Evolutionary conservation across 2,797 vertebrate species (phyloP), one percentile per base, ranked within the genome.

Genomic region (Phoeniculus purpureus): DNA sequence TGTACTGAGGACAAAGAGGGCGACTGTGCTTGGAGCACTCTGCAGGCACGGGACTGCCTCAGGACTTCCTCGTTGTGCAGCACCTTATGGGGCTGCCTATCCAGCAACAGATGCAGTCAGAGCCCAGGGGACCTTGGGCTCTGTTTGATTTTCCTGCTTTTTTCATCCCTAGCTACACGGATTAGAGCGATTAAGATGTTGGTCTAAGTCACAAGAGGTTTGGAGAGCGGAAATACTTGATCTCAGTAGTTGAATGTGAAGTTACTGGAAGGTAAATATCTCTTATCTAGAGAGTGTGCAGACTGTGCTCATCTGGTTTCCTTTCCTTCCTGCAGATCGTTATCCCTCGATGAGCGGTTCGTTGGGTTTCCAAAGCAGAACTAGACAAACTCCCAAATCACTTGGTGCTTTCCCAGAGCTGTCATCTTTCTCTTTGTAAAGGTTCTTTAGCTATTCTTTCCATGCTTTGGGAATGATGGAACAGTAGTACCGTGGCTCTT

Each of bases 181-280:
- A 64, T 85, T 86, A 90, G 81, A 87, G 52, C 73, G 85, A 89
- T 92, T 90, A 86, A 81, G 90, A 76, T 95, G 92, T 95, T 94
- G n/a, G 86, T 89, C 56, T 93, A 94, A 91, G 79, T 72, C 73
- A 92, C 60, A 87, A 93, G 88, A 81, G 92, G 89, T 88, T 81
- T 83, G 70, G 92, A 94, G 90, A 93, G 81, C 67, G 86, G 96
- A 96, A 96, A 94, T 89, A 94, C 82, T 90, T 89, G 79, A 95
- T 95, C 95, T 95, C 90, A 87, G 79, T 81, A 73, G 88, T 54
- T 92, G 81, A 73, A 90, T 93, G 92, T 89, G 70, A 92, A 90
- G 90, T 93, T 94, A 95, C 95, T 88, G 85, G 62, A 92, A 90
- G 70, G 90, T 88, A 96, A 96, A 96, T 84, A 95, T 68, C 51